Percentiles rank a stretch among this genome's conserved stretches.
Evolutionary conservation across 2,888 invertebrate species (phyloP).

Genomic region (Polyploca ridens): DNA sequence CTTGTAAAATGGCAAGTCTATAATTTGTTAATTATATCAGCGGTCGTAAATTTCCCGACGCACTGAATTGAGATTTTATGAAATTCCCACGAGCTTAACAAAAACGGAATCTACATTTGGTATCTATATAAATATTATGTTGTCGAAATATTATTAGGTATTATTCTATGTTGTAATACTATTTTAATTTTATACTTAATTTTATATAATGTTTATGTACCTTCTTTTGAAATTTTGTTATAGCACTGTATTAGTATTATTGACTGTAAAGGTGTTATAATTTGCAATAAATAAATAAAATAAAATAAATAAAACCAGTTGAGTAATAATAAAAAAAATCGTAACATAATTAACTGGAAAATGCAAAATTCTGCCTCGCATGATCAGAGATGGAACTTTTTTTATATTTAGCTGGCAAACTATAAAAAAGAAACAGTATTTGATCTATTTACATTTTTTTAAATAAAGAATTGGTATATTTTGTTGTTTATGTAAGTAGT

Average conservation of each 20-base stretch:
- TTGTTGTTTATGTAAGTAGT: too few species aligned
- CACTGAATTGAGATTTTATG: not conserved
- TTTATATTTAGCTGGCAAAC: not conserved
- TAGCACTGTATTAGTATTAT: too few species aligned
- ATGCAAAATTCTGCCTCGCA: not conserved
- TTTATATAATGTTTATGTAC: too few species aligned
- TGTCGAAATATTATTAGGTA: too few species aligned
- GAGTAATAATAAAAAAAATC: not conserved
- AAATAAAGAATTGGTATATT: too few species aligned
- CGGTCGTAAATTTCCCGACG: constrained; percentile 6
- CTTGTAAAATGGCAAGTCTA: constrained; percentile 1
- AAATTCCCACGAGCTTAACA: constrained; percentile 5
- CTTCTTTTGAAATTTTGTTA: too few species aligned
- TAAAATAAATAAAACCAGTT: not conserved
- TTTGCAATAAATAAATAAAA: too few species aligned
- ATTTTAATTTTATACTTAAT: too few species aligned
- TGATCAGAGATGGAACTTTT: not conserved
- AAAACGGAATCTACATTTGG: constrained; percentile 6
- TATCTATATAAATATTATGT: not conserved
- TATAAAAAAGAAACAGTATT: not conserved
- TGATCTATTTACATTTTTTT: not conserved
- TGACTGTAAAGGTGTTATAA: too few species aligned
- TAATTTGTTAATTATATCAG: constrained; percentile 6
- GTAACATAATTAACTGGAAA: not conserved
- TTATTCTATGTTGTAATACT: too few species aligned